A percentile compares a stretch with the other conserved stretches of the same genome.
phyloP scores from a whole-genome alignment of 2,797 vertebrate genomes.

The Myoxocephalus aenaeus region DNA sequence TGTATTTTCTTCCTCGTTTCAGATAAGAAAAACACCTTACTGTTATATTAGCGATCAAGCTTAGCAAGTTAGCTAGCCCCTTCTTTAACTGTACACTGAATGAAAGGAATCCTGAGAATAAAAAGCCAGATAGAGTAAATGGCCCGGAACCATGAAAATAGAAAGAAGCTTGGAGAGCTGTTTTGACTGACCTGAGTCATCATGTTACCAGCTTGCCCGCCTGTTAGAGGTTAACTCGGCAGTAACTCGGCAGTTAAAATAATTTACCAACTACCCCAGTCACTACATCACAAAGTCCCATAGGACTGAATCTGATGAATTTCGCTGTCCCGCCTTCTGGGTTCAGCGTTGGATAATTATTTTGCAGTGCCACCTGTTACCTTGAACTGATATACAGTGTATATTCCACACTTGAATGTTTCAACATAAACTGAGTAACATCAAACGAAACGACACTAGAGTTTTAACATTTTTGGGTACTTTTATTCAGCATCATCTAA shows the following conservation, averaged over 20 bases:
- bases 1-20: neutral
- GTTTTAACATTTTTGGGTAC: constrained; percentile 5
- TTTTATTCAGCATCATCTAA: constrained; percentile 17
- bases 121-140: neutral
- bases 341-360: neutral
- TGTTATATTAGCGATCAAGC: neutral
- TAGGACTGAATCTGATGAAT: neutral
- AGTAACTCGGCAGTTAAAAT: neutral
- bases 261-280: neutral
- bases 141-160: neutral
- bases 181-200: neutral
- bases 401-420: neutral
- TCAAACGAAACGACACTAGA: constrained; percentile 21
- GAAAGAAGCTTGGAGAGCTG: too few relatives aligned
- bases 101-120: neutral
- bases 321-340: neutral
- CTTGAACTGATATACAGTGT: neutral
- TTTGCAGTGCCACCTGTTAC: neutral
- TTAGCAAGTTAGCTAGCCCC: neutral
- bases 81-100: neutral
- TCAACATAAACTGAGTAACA: neutral
- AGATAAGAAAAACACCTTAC: neutral
- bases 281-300: neutral
- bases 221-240: neutral
- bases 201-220: neutral